Evolutionary conservation across 53 echinoderm and acorn worm genomes (phyloP), one percentile per base, ranked within the genome.

Genomic region (Holothuria scabra): DNA sequence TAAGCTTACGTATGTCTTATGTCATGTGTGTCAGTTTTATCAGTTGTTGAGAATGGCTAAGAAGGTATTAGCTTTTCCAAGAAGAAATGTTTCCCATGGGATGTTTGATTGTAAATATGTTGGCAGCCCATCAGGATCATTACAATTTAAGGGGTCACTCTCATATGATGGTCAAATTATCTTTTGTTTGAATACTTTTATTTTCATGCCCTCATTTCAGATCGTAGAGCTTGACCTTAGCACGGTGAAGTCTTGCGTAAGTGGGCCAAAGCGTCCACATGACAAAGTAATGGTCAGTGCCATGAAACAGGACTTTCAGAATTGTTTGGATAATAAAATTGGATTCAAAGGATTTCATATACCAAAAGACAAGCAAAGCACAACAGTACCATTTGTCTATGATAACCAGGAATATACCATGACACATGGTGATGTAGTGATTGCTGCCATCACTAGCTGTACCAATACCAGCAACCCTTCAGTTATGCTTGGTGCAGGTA

Each of bases 391-490:
- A 0, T 97, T 97, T 66, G 82, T 90, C 31, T 87, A 78, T 46
- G 97, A 97, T 0, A 63, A 78, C 25, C 64, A 88, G 60, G 94
- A 94, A 38, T 97, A 89, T 82, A 65, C 69, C 4, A 67, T 97
- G 64, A 87, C 57, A 13, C 97, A 97, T 60, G 97, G 97, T 11
- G 94, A 94, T 14, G 97, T 97, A 16, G 97, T 97, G 35, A 97
- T 97, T 74, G 94, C 97, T 29, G 97, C 97, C 18, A 94, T 97
- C 31, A 97, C 97, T 13, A 97, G 97, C 83, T 97, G 97, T 83
- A 97, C 97, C 3, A 97, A 97, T 44, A 97, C 97, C 46, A 97
- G 97, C 62, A 97, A 97, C 52, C 97, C 97, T 18, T 97, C 97
- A 28, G 97, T 97, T 74, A 97, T 97, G 97, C 89, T 97, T 26